Percentiles rank a stretch among this genome's conserved stretches.
phyloP scores from a whole-genome alignment of 2,113 vertebrate genomes.

The Proterorhinus semilunaris region DNA sequence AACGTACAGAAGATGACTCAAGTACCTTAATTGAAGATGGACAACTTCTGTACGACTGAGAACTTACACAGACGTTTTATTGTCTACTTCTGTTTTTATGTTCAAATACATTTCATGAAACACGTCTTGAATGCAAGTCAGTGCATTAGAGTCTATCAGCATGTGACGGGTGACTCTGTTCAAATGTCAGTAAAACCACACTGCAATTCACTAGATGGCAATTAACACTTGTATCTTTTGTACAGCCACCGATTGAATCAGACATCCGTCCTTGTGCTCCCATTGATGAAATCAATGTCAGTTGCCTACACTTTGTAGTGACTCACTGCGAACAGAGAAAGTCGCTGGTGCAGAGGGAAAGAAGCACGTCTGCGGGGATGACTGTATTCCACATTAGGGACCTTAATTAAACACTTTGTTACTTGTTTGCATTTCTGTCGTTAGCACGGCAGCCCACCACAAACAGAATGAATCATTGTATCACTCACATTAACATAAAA shows the following conservation, averaged over 20 bases:
- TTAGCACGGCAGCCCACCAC: background rate
- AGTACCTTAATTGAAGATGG: too few species aligned
- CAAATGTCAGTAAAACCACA: slow-evolving; percentile 7
- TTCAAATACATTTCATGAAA: too few species aligned
- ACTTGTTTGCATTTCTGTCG: background rate
- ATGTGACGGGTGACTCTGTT: background rate
- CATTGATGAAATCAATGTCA: slow-evolving; percentile 24
- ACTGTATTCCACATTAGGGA: slow-evolving; percentile 23
- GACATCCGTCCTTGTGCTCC: background rate
- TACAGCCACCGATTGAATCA: slow-evolving; percentile 17
- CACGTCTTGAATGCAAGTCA: too few species aligned
- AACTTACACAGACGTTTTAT: too few species aligned
- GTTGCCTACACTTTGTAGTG: slow-evolving; percentile 37
- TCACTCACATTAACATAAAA: background rate
- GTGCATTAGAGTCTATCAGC: too few species aligned
- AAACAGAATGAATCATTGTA: slow-evolving; percentile 5
- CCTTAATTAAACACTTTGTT: slow-evolving; percentile 2
- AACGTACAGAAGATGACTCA: too few species aligned
- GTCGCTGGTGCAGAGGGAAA: slow-evolving; percentile 5
- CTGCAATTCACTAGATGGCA: background rate
- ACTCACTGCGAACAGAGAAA: slow-evolving; percentile 38
- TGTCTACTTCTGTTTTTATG: too few species aligned
- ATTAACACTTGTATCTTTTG: slow-evolving; percentile 11
- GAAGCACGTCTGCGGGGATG: slow-evolving; percentile 6
- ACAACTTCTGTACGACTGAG: too few species aligned